These are phyloP conservation scores for Danaus chrysippus DNA, from an alignment of 2,888 invertebrate species.

Conservation along the genomic window DNA sequence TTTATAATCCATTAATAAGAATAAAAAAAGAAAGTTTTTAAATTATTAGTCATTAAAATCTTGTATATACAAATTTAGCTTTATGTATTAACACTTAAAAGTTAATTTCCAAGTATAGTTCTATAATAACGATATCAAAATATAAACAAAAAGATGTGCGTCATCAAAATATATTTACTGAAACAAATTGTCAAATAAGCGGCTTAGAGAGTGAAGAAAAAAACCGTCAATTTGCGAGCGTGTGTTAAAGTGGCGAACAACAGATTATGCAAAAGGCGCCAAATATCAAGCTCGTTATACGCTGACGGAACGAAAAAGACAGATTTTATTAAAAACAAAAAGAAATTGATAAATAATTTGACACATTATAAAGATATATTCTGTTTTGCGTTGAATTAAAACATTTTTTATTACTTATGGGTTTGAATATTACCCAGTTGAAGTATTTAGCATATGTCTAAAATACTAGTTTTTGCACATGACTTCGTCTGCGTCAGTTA, in stretches of 20 bases:
- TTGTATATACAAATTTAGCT: too few relatives aligned
- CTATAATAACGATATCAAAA: not conserved
- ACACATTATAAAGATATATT: slow-evolving; percentile 55
- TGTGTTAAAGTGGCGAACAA: slow-evolving; percentile 43
- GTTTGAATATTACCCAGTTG: slow-evolving; percentile 3
- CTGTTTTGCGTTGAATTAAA: slow-evolving; percentile 9
- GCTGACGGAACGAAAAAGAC: slow-evolving; percentile 57
- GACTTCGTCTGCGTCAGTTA: too few relatives aligned
- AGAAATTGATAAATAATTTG: slow-evolving; percentile 62
- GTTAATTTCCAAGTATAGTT: too few relatives aligned
- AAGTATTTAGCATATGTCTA: too few relatives aligned
- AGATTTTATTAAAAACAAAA: slow-evolving; percentile 50
- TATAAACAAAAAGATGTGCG: not conserved
- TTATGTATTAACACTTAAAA: too few relatives aligned
- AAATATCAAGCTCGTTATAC: slow-evolving; percentile 56
- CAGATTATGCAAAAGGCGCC: slow-evolving; percentile 51
- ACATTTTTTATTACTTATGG: slow-evolving; percentile 14
- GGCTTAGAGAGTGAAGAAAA: slow-evolving; percentile 41
- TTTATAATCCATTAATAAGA: not conserved
- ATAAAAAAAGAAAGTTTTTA: not conserved
- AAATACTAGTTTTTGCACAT: too few relatives aligned
- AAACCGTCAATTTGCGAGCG: slow-evolving; percentile 36
- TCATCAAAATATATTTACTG: slow-evolving; percentile 10
- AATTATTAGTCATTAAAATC: too few relatives aligned
- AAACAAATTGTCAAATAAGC: slow-evolving; percentile 27